Evolutionary conservation across 1,140 invertebrate species (phyloP), one percentile per base, ranked within the genome.

Genomic region (Drosophila pseudoobscura): DNA sequence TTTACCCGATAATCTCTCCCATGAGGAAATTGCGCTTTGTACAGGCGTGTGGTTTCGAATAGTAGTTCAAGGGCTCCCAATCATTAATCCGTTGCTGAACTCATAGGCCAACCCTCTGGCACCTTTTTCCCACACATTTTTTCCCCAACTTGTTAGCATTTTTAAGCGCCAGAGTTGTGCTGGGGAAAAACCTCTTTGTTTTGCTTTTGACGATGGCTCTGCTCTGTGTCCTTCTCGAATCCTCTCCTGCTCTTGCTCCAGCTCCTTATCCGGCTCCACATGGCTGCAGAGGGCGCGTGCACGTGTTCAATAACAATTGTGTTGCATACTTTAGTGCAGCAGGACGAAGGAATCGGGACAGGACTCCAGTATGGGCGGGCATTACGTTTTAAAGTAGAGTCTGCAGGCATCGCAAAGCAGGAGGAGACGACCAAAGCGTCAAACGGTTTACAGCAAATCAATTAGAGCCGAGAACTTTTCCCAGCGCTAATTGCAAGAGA

Each of bases 381-480:
- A 80, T 87, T 80, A 78, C 80, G 77, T 78, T 87, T 85, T 85
- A 80, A 85, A 85, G 79, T 43, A 53, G 52, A 69, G 66, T 64
- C 57, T 31, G 29, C 58, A 56, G 69, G 59, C 56, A 71, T 39
- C 46, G 68, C 47, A 39, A 39, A 13, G 9, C 35, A 39, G 35
- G 35, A 39, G 11, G 35, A 13, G 35, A 39, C 59, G 69, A 52
- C 60, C 62, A 59, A 60, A 65, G 77, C 80, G 77, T 80, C 80
- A 87, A 85, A 85, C 80, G 82, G 75, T 85, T 87, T 85, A 80
- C 82, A 75, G 80, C 80, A 87, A 85, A 85, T 85, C 80, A 85
- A 85, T 85, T 85, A 85, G 82, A 59, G 69, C 82, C 87, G 87
- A 87, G 82, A 85, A 85, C 57, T 85, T 85, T 87, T 65, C 44